A percentile compares a stretch with the other conserved stretches of the same genome.
Evolutionary conservation across 2,797 vertebrate genomes (phyloP).

Genomic region (Enteromius radiatus): DNA sequence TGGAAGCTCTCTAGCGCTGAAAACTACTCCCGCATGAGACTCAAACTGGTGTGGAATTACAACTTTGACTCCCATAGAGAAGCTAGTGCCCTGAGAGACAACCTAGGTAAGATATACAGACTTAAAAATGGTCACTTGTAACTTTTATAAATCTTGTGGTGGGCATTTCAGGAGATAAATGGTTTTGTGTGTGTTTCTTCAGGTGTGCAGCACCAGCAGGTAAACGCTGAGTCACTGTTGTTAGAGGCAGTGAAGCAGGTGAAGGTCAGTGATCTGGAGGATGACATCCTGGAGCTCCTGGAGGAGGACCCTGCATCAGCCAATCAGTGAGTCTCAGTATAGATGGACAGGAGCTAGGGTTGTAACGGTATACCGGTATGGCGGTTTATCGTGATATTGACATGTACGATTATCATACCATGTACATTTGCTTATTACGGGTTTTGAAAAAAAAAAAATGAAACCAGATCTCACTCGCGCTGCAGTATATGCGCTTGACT

Average conservation of each 20-base stretch:
- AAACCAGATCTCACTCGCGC: no score
- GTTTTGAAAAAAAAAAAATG: no score
- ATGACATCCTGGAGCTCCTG: slow-evolving; percentile 91
- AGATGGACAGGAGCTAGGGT: slow-evolving; percentile 5
- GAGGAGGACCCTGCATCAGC: slow-evolving; percentile 85
- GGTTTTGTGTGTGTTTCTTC: slow-evolving; percentile 33
- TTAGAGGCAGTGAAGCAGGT: slow-evolving; percentile 96
- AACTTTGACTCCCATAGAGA: slow-evolving; percentile 88
- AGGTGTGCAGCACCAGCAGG: slow-evolving; percentile 87
- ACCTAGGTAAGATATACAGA: slow-evolving; percentile 85
- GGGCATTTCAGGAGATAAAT: neutral
- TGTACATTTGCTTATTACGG: no score
- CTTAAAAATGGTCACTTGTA: neutral
- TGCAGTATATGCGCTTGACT: no score
- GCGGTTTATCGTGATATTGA: no score
- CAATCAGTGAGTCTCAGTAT: slow-evolving; percentile 74
- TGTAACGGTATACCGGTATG: no score
- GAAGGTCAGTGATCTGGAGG: slow-evolving; percentile 93
- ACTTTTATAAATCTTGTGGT: neutral
- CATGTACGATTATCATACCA: no score
- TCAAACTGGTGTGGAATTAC: slow-evolving; percentile 92
- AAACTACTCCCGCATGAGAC: slow-evolving; percentile 95
- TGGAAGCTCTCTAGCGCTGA: slow-evolving; percentile 95
- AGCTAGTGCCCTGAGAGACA: slow-evolving; percentile 94
- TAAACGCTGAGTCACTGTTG: slow-evolving; percentile 87